Percentiles rank a stretch among this genome's conserved stretches.
phyloP scores from a whole-genome alignment of 2,113 vertebrate species.

The Aspiorhynchus laticeps region DNA sequence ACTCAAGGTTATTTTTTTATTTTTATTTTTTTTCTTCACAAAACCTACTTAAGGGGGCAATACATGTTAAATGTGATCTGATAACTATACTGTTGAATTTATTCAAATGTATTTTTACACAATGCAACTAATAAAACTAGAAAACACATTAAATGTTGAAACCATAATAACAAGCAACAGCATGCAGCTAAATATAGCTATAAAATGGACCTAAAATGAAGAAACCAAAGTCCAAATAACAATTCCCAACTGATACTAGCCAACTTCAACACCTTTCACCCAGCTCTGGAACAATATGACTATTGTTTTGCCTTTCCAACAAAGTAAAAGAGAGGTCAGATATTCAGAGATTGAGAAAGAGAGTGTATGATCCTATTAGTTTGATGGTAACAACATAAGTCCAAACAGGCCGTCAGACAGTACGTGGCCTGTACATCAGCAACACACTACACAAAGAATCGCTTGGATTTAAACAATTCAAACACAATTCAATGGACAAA shows the following conservation, averaged over 20 bases:
- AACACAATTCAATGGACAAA: background rate
- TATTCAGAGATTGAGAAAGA: background rate
- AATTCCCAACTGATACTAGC: background rate
- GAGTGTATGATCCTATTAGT: background rate
- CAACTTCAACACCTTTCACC: constrained; percentile 6
- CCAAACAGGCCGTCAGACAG: background rate
- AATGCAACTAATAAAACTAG: background rate
- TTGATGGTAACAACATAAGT: background rate
- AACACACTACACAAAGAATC: background rate
- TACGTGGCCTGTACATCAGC: background rate
- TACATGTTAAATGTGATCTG: background rate
- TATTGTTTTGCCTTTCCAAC: constrained; percentile 16
- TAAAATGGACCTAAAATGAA: background rate
- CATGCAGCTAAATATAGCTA: background rate
- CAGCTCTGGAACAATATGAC: background rate
- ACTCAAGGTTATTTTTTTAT: too few species aligned
- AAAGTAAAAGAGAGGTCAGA: background rate
- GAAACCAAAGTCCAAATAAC: background rate
- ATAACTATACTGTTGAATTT: background rate
- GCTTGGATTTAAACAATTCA: background rate
- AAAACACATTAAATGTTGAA: background rate
- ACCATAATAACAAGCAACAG: background rate
- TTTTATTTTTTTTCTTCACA: background rate
- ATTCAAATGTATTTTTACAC: background rate
- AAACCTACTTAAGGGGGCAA: background rate